Evolutionary conservation across 2,797 vertebrate species (phyloP), one percentile per base, ranked within the genome.

Genomic region (Chiroxiphia lanceolata): DNA sequence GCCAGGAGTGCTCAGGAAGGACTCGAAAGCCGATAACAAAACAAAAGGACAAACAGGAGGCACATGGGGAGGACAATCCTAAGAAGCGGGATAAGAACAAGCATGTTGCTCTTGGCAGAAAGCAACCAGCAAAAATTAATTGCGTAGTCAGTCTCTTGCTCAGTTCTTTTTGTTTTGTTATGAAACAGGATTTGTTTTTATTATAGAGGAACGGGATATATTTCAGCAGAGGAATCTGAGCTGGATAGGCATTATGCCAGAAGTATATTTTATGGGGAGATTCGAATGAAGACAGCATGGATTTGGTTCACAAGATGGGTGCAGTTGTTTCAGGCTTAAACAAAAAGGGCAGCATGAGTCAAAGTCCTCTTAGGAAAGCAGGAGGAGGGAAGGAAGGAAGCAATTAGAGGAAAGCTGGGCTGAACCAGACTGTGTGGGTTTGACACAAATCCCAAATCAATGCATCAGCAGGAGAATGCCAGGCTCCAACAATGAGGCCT

Each of bases 71-170:
- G 48, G 64, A 79, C 87, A 79, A 10, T 36, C 71, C 59, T 34
- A 64, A 89, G 81, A 48, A 93, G 47, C 0, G 1, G 81, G 71
- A 85, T 85, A 90, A 83, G 90, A 94, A 83, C 45, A 85, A 95
- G 82, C 78, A 80, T 85, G 89, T 92, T 93, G 82, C 78, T 93
- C 68, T 96, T 95, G 87, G 92, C 96, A 95, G 84, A 95, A 93
- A 81, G 53, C 34, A 89, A 89, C 60, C 14, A 21, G 71, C 78
- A 91, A 92, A 93, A 95, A 84, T 80, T 94, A 87, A 87, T 87
- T 85, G 83, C 11, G 0, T 56, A 80, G 68, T 74, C n/a, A 64
- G 77, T 76, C 74, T 95, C 91, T 86, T 4, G 15, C 79, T 94
- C 53, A 2, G 77, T 79, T 90, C 87, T 93, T 94, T 94, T 77